Base-by-base conservation (phyloP, 2,113 vertebrate genomes). In the Ciconia boyciana region DNA sequence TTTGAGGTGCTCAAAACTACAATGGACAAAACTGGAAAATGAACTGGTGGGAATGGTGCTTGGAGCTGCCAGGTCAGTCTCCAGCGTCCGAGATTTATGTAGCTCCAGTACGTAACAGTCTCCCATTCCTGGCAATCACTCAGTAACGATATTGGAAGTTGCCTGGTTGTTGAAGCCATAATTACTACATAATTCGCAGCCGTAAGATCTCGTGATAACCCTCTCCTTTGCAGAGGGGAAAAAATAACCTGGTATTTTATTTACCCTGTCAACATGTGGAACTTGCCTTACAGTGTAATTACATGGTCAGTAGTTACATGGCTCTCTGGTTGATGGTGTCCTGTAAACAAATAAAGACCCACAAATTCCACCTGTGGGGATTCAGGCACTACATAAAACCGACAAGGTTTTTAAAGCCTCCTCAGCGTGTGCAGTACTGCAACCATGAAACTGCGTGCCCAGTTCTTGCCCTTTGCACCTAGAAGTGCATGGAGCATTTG, bases 251-350 rank as follows among this genome's bases (percentile, higher is more conserved):
- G 12, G 51, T 97, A 66, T 97, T 97, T 97, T 97, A 96, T 97
- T 97, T 95, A 87, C 85, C 62, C 87, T 97, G 96, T 96, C 97
- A 97, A 76, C 74, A 46, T 14, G 76, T 96, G 94, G 87, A 96
- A 86, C 80, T 90, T 91, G 71, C 89, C 95, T 97, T 72, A 75
- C 74, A 87, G 87, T 92, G 95, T 94, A 98, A 98, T 97, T 97
- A 97, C 97, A 96, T 96, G 96, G 96, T 96, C 95, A 75, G 95
- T 96, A 96, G 97, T 96, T 96, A 96, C 95, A 58, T 48, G 83
- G 76, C 90, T 83, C 89, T 88, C 84, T 71, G 88, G 78, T n/a
- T 93, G 94, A 94, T 46, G 78, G 76, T 76, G 82, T 72, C 71
- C 92, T 88, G 92, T 91, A 96, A 97, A 97, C 87, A 91, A 95